Evolutionary conservation across 2,113 vertebrate genomes (phyloP), one percentile per base, ranked within the genome.

Genomic region (Peromyscus maniculatus): DNA sequence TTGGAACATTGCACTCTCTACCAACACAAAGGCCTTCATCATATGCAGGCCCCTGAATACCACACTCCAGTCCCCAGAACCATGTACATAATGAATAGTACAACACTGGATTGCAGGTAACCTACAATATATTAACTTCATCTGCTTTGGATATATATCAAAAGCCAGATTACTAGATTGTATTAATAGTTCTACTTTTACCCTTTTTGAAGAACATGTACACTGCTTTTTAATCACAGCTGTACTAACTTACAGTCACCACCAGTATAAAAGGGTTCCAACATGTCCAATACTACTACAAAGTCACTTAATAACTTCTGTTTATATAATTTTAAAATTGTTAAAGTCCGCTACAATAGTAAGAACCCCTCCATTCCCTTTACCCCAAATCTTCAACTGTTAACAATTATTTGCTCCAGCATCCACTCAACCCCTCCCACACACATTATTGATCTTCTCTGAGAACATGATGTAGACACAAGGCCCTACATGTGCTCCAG

Each of bases 401-500:
- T 62, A 83, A 82, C 59, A 82, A 46, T 66, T 74, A 80, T 57
- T 86, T 86, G 33, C 31, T 43, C 17, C 24, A 74, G 83, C 3
- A 22, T 36, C 31, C 7, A 12, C 64, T 39, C 71, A 86, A 46
- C 19, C 78, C 22, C 72, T 96, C 46, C 71, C 67, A n/a, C 6
- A 89, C 69, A 86, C 1, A 39, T 64, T 87, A 93, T n/a, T 69
- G 66, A 57, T 90, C 66, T n/a, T 91, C 55, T 80, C 84, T 87
- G 26, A 13, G 64, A 90, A 22, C 22, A 87, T 67, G 57, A 77
- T 86, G 22, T 7, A 33, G 46, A 72, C 55, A 91, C 17, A 10
- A 89, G 80, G 39, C 69, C 28, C 66, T 96, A 77, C 43, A 69
- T 43, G 64, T 33, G 82, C 3, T 74, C 11, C 39, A 74, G 21